A percentile compares a stretch with the other conserved stretches of the same genome.
phyloP scores from a whole-genome alignment of 2,113 vertebrate genomes.

The Triplophysa siluroides region DNA sequence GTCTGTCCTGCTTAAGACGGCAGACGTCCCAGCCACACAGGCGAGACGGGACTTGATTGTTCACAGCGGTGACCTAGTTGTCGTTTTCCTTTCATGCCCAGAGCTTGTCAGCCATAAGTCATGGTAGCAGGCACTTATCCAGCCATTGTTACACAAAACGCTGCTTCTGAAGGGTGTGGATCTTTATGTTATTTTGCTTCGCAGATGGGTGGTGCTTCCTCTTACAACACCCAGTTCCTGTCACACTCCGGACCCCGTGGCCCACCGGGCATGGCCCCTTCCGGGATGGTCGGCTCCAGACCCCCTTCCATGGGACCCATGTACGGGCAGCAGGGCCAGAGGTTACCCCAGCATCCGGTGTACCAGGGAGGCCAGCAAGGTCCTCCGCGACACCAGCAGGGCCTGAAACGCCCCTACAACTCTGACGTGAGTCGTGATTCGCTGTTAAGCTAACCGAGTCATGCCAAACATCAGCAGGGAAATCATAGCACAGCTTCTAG shows the following conservation, averaged over 20 bases:
- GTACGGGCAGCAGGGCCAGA: slow-evolving; percentile 79
- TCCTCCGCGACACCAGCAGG: slow-evolving; percentile 71
- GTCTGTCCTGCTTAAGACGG: slow-evolving; percentile 25
- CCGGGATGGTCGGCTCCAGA: slow-evolving; percentile 79
- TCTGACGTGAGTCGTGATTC: slow-evolving; percentile 77
- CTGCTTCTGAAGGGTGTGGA: slow-evolving; percentile 45
- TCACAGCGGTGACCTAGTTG: slow-evolving; percentile 47
- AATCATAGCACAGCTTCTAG: neutral
- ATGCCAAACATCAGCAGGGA: no score
- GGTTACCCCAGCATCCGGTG: slow-evolving; percentile 81
- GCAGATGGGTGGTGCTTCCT: slow-evolving; percentile 86
- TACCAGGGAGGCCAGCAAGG: slow-evolving; percentile 81
- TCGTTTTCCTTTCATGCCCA: slow-evolving; percentile 36
- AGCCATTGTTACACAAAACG: slow-evolving; percentile 48
- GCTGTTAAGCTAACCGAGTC: no score
- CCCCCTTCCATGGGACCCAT: slow-evolving; percentile 69
- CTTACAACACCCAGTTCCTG: slow-evolving; percentile 89
- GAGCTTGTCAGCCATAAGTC: slow-evolving; percentile 43
- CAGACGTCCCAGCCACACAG: slow-evolving; percentile 42
- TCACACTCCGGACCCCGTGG: slow-evolving; percentile 84
- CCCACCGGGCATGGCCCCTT: slow-evolving; percentile 75
- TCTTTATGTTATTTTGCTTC: slow-evolving; percentile 34
- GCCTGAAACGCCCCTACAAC: slow-evolving; percentile 84
- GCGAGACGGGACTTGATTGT: slow-evolving; percentile 30
- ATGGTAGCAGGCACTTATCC: slow-evolving; percentile 47